Conservation (phyloP, 2,797 vertebrate genomes). For the Mycteria americana region DNA sequence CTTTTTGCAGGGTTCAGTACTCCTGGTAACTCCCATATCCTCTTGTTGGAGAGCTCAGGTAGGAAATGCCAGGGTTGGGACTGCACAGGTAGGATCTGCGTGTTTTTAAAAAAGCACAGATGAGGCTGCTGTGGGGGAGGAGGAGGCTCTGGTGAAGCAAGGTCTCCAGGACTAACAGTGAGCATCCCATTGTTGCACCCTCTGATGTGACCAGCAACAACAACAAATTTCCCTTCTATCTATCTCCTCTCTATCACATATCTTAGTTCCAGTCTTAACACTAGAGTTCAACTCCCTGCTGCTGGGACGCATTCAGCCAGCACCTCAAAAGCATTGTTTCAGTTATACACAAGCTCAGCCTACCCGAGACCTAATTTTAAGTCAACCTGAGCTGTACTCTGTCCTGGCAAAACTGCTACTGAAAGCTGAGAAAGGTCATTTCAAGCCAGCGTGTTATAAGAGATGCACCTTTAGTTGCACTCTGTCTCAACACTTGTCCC, state of each 20-base stretch:
- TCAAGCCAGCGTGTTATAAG: neutral
- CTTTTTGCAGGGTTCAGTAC: fast-evolving
- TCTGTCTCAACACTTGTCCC: neutral
- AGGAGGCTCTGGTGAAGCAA: neutral
- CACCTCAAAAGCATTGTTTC: neutral
- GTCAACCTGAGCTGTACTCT: neutral
- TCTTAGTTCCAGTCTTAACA: neutral
- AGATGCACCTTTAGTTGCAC: neutral
- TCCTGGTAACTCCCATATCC: neutral
- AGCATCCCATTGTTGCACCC: neutral
- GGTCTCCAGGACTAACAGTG: neutral
- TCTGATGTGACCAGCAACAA: neutral
- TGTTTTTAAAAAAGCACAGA: neutral
- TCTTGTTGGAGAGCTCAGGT: neutral
- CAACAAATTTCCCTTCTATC: neutral
- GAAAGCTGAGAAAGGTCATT: neutral
- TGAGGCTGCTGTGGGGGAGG: neutral
- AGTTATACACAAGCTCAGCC: neutral
- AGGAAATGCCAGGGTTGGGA: neutral
- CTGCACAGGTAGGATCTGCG: neutral
- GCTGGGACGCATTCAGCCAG: neutral
- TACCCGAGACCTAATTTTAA: neutral
- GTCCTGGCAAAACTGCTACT: neutral
- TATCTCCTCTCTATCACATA: neutral
- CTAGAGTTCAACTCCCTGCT: neutral